Evolutionary conservation across 2,888 invertebrate species (phyloP).

Genomic region (Agriotes lineatus): DNA sequence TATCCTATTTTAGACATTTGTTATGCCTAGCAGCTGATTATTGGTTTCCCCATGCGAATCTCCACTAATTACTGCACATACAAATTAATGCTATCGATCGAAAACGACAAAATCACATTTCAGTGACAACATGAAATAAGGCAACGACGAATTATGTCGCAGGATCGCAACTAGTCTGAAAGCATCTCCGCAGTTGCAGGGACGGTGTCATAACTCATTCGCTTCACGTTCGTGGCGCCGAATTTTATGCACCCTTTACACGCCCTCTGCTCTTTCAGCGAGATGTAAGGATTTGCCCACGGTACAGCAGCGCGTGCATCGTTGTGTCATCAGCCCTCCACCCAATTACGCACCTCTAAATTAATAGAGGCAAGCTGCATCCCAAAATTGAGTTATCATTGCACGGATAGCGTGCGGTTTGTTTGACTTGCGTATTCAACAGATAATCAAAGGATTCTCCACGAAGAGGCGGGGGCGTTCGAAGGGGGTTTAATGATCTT

Average conservation of each 20-base stretch:
- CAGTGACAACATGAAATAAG: no score
- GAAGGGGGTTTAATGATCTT: background rate
- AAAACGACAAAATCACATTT: no score
- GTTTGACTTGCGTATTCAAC: slow-evolving; percentile 7
- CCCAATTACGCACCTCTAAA: slow-evolving; percentile 34
- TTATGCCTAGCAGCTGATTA: no score
- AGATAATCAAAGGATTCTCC: background rate
- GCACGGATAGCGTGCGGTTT: slow-evolving; percentile 1
- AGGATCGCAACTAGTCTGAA: no score
- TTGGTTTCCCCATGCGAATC: no score
- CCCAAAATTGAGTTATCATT: slow-evolving; percentile 31
- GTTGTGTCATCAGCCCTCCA: slow-evolving; percentile 37
- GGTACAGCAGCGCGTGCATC: slow-evolving; percentile 34
- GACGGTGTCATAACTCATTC: slow-evolving; percentile 41
- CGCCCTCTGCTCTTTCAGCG: slow-evolving; percentile 38
- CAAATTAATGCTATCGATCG: no score
- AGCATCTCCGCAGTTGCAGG: no score
- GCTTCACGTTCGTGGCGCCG: slow-evolving; percentile 36
- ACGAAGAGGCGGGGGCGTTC: no score
- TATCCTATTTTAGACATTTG: no score
- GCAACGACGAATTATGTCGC: no score
- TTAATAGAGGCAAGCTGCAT: slow-evolving; percentile 34
- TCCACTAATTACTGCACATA: no score
- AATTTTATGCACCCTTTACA: slow-evolving; percentile 45
- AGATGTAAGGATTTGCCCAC: slow-evolving; percentile 32